Conservation (phyloP, 1,140 invertebrate species). For the Sesamia nonagrioides region DNA sequence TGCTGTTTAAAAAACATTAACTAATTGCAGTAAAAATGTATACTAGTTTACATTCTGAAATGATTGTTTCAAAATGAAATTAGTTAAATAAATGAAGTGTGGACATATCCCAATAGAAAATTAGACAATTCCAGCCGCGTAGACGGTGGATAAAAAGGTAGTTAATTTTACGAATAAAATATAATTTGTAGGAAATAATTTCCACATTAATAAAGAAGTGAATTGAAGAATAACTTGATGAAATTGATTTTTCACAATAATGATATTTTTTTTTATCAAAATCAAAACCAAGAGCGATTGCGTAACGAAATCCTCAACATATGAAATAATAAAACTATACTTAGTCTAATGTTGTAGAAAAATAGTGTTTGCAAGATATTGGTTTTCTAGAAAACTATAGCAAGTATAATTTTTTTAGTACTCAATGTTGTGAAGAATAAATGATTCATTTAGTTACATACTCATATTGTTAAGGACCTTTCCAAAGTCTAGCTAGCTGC, state of each 20-base stretch:
- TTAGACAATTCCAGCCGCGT: slow-evolving; percentile 35
- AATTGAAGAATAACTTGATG: background rate
- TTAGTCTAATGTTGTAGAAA: slow-evolving; percentile 2
- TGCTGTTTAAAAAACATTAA: slow-evolving; percentile 22
- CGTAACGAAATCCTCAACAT: background rate
- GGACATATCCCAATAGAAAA: slow-evolving; percentile 39
- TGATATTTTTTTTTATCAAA: background rate
- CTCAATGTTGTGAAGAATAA: background rate
- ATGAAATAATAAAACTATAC: background rate
- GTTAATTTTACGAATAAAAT: slow-evolving; percentile 29
- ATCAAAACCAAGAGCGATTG: background rate
- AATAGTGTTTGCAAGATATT: background rate
- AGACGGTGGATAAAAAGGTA: slow-evolving; percentile 25
- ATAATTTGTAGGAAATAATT: slow-evolving; percentile 26
- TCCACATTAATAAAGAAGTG: too few relatives aligned
- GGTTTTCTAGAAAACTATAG: slow-evolving; percentile 6
- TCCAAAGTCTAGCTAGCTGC: slow-evolving; percentile 42
- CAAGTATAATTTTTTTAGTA: slow-evolving; percentile 5
- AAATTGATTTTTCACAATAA: slow-evolving; percentile 6
- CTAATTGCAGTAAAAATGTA: slow-evolving; percentile 1
- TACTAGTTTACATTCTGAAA: background rate
- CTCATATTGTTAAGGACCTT: slow-evolving; percentile 41
- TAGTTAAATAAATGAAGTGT: slow-evolving; percentile 14
- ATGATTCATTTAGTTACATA: slow-evolving; percentile 24
- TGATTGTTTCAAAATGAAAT: slow-evolving; percentile 10